phyloP scores from a whole-genome alignment of 2,113 vertebrate genomes.

The Crotalus tigris region DNA sequence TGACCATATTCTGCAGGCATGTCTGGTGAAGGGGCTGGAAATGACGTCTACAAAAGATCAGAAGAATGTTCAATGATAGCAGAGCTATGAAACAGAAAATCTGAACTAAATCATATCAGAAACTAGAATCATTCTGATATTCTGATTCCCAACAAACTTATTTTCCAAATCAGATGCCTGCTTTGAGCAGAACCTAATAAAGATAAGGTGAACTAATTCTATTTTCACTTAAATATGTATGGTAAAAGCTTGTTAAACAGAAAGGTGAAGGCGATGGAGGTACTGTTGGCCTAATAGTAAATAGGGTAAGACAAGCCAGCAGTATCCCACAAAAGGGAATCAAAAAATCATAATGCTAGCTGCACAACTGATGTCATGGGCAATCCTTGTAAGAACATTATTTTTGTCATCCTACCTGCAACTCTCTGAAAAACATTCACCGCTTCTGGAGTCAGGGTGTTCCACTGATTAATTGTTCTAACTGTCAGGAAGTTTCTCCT shows the following conservation, averaged over 20 bases:
- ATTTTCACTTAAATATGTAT: neutral
- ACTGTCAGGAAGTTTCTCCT: no score
- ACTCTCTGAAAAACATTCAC: neutral
- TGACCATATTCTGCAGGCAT: neutral
- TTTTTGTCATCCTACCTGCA: neutral
- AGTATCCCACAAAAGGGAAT: neutral
- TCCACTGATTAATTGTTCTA: no score
- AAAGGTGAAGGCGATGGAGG: neutral
- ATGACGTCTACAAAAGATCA: neutral
- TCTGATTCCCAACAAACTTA: neutral
- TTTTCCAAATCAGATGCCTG: neutral
- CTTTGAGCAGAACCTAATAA: neutral
- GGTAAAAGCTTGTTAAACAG: neutral
- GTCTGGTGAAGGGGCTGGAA: neutral
- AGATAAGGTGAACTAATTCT: neutral
- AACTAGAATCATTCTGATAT: neutral
- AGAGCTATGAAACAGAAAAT: neutral
- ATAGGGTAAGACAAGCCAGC: neutral
- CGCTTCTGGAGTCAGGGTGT: no score
- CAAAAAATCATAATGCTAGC: neutral
- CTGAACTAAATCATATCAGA: neutral
- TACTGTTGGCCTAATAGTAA: neutral
- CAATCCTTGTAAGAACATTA: neutral
- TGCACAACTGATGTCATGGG: neutral
- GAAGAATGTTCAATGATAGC: neutral